Base-by-base conservation (phyloP, 2,888 invertebrate species). In the Agriopis aurantiaria region DNA sequence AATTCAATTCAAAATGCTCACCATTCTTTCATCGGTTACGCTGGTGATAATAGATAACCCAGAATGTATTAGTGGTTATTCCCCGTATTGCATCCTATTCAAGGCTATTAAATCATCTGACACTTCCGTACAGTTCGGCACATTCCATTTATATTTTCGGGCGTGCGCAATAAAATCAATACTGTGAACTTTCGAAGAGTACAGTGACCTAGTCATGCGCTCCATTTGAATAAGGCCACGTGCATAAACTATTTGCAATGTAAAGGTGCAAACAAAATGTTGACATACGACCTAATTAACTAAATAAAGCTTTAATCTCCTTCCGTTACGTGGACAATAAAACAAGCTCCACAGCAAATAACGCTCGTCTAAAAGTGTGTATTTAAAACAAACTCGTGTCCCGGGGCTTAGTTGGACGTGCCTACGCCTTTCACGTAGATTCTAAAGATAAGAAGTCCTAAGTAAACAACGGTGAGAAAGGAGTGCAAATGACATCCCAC, bases 131-230 rank as follows among this genome's bases (percentile, higher is more conserved):
- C 82, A 58, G 62, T 23, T 23, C 52, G 78, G 75, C 82, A 82
- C 81, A 85, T 83, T 83, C 85, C 90, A 89, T 92, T 92, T 92
- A 92, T 92, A 94, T 93, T 93, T 93, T 91, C 86, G 92, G 93
- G 90, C 91, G 89, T 80, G 91, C 90, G 89, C 93, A 93, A 93
- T 93, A 94, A 93, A 94, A 94, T 94, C 93, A 92, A 94, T 94
- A 94, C 93, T 84, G 90, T 88, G 91, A 92, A 93, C 93, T 92
- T 91, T 91, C 84, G 87, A 86, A 82, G 87, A 89, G 93, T 93
- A 89, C 93, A 93, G 82, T 93, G 93, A 93, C 93, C 93, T 81
- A 93, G 87, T 92, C 86, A 82, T 85, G 83, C 85, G 86, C 85
- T 84, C 77, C 78, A 82, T 83, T 80, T 83, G 87, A 90, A 89